Evolutionary conservation across 2,797 vertebrate genomes (phyloP), one percentile per base, ranked within the genome.

Genomic region (Percopsis omiscomaycus): DNA sequence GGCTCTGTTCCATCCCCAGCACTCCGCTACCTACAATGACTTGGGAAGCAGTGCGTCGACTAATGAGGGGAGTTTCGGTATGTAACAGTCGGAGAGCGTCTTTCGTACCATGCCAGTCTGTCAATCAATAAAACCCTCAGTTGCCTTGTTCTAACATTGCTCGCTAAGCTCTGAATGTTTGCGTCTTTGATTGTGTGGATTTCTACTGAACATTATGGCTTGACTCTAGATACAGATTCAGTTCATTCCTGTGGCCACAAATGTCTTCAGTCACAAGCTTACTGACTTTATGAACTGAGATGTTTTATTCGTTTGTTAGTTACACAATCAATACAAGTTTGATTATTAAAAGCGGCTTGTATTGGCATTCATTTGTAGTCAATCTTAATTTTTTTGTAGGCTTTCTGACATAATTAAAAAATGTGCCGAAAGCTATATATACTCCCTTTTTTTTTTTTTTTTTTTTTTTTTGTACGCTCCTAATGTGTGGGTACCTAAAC

Each of bases 1-100:
- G 71, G 86, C 91, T 67, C 75, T 94, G 79, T 94, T 95, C 73
- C 87, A 86, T 52, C 78, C 88, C 55, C 88, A 82, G 62, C 59
- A 83, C 80, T 84, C 84, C 37, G 86, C 85, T 30, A 80, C 80
- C 68, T 87, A 88, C 56, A 83, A 93, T 78, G 73, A 88, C 48
- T 62, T 76, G 64, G 82, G 84, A 73, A 83, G 77, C 75, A 71
- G 71, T 69, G 79, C 85, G 73, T 79, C 84, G 46, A 73, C 89
- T 84, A 91, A 91, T 73, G 90, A 94, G 74, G 66, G 3, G 55
- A 62, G 2, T 15, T 78, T 82, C 56, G 81, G 83, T 49, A 62
- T 84, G 60, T 89, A 83, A 91, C 71, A 68, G 51, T 0, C 52
- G 70, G 64, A 54, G 48, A 47, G 64, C 68, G 66, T 73, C 53